phyloP scores from a whole-genome alignment of 2,113 vertebrate species.

The Antechinus flavipes region DNA sequence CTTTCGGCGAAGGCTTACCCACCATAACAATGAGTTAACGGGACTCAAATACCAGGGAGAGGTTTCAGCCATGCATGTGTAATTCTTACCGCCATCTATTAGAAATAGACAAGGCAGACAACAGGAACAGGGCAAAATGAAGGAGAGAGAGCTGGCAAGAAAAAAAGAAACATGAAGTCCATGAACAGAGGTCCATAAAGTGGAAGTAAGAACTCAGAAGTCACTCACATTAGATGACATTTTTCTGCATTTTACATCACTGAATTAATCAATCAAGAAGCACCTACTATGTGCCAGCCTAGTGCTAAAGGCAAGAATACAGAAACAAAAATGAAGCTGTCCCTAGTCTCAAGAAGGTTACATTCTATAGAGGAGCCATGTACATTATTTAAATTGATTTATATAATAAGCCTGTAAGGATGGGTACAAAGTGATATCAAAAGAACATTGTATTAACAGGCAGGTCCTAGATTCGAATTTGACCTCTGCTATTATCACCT shows the following conservation, averaged over 20 bases:
- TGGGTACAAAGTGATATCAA: background rate
- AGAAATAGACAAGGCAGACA: constrained; percentile 37
- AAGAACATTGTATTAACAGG: background rate
- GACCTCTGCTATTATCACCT: background rate
- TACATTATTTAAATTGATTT: background rate
- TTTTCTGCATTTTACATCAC: background rate
- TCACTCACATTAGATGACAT: background rate
- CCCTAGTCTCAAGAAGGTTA: background rate
- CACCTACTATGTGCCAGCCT: background rate
- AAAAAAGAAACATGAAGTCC: background rate
- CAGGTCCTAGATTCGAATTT: constrained; percentile 1
- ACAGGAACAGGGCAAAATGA: background rate
- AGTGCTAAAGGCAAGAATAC: background rate
- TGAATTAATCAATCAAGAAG: background rate
- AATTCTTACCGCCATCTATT: constrained; percentile 21
- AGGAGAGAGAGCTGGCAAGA: background rate
- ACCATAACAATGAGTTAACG: constrained; percentile 74
- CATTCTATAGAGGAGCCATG: background rate
- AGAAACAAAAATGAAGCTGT: background rate
- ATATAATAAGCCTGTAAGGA: background rate
- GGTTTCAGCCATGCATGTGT: background rate
- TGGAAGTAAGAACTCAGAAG: background rate
- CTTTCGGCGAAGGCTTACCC: constrained; percentile 68
- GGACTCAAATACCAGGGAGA: constrained; percentile 60
- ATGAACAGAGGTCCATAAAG: no score